Evolutionary conservation across 2,113 vertebrate species (phyloP).

Genomic region (Pyrgilauda ruficollis): DNA sequence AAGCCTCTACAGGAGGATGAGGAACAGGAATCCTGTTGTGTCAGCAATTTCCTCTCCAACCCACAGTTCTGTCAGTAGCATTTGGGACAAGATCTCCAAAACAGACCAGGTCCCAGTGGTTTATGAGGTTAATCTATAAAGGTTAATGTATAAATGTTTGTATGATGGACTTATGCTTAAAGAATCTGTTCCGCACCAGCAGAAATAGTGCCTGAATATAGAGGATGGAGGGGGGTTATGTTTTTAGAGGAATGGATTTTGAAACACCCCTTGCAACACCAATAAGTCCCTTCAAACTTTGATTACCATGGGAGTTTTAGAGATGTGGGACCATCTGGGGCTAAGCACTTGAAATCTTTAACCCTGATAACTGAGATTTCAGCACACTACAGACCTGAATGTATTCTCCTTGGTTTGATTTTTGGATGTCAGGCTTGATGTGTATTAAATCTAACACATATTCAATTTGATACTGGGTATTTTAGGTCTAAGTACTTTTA

Average conservation of each 20-base stretch:
- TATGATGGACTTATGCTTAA: neutral
- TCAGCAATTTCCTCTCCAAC: neutral
- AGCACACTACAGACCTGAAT: neutral
- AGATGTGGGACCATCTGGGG: neutral
- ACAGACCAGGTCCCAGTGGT: neutral
- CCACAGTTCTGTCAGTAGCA: neutral
- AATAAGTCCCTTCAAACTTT: neutral
- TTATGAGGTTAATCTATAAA: neutral
- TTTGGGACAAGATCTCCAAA: neutral
- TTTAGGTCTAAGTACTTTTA: slow-evolving; percentile 25
- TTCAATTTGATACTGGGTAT: neutral
- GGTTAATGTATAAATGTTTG: neutral
- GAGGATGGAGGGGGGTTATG: accelerated
- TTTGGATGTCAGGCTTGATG: neutral
- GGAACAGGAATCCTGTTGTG: neutral
- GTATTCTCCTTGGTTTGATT: neutral
- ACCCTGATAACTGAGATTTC: neutral
- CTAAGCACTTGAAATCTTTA: neutral
- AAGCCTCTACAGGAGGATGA: neutral
- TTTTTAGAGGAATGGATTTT: neutral
- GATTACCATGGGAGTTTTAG: neutral
- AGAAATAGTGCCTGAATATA: neutral
- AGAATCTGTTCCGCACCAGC: neutral
- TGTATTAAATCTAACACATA: neutral
- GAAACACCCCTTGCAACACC: neutral